phyloP scores from a whole-genome alignment of 2,888 invertebrate species.

The Cheilosia vulpina region DNA sequence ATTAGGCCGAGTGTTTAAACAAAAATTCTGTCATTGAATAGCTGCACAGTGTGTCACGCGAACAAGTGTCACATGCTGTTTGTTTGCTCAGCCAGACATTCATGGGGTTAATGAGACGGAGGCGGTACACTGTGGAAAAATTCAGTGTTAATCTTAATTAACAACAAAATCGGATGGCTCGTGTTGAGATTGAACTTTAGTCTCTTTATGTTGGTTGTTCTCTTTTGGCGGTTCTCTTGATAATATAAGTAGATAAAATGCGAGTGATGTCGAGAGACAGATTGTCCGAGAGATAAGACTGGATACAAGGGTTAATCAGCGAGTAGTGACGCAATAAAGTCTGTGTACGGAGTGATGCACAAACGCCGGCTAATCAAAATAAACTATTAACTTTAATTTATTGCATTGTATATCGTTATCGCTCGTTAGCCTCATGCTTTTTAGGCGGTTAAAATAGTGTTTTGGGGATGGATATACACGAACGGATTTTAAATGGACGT shows the following conservation, averaged over 20 bases:
- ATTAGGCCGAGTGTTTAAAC: conserved; percentile 15
- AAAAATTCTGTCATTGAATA: conserved; percentile 9
- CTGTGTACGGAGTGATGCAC: too few relatives aligned
- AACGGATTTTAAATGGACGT: too few relatives aligned
- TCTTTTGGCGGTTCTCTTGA: not conserved
- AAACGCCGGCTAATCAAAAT: too few relatives aligned
- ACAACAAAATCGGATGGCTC: not conserved
- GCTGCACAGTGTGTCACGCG: conserved; percentile 20
- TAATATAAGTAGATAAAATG: not conserved
- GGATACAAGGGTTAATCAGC: too few relatives aligned
- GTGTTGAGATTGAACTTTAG: conserved; percentile 6
- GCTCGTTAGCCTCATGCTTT: too few relatives aligned
- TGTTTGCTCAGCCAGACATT: not conserved
- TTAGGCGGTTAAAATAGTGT: too few relatives aligned
- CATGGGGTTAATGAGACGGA: not conserved
- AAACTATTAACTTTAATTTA: too few relatives aligned
- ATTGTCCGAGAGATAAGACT: not conserved
- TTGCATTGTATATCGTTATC: too few relatives aligned
- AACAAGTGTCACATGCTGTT: conserved; percentile 28
- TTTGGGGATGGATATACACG: too few relatives aligned
- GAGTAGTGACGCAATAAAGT: too few relatives aligned
- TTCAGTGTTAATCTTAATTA: conserved; percentile 15
- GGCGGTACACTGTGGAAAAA: conserved; percentile 4
- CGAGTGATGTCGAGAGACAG: not conserved
- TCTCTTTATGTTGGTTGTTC: not conserved